Evolutionary conservation across 2,888 invertebrate genomes (phyloP), one percentile per base, ranked within the genome.

Genomic region (Tholera decimalis): DNA sequence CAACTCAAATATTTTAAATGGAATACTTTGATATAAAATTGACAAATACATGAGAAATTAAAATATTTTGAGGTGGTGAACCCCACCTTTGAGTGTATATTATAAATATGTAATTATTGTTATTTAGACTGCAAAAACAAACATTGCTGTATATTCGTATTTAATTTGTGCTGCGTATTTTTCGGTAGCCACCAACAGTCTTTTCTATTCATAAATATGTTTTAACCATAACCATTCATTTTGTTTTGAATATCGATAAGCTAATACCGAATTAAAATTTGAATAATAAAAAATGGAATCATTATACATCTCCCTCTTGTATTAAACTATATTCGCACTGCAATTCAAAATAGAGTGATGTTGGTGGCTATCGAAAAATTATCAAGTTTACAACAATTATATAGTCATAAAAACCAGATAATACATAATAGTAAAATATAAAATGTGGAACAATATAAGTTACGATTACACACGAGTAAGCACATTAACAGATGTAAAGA

Each of bases 381-480:
- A 35, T 54, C 15, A 44, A 56, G 18, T 69, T 76, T 64, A 62
- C 73, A 82, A 80, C 67, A 80, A 59, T 72, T 69, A 64, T 64
- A 68, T 56, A 33, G 49, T 30, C 30, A 54, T 81, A 82, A 65
- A 77, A 81, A 81, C 62, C 72, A 73, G 60, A 56, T 76, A 76
- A 81, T 82, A 77, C 57, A 66, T 51, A 56, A 47, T 67, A 64
- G 41, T 83, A 81, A 79, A 81, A 82, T 82, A 86, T 80, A 82
- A 72, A 83, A 84, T 77, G 62, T 84, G 69, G 85, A 79, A 73
- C 73, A 73, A 69, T 82, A 83, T 77, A 85, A 83, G 72, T 79
- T 80, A 83, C 66, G 83, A 84, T 81, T 84, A 81, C 74, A 83
- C 79, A 85, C 73, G 82, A 84, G 78, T 87, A 87, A 87, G 87